Conservation (phyloP, 2,888 invertebrate species). For the Dinocampus coccinellae region DNA sequence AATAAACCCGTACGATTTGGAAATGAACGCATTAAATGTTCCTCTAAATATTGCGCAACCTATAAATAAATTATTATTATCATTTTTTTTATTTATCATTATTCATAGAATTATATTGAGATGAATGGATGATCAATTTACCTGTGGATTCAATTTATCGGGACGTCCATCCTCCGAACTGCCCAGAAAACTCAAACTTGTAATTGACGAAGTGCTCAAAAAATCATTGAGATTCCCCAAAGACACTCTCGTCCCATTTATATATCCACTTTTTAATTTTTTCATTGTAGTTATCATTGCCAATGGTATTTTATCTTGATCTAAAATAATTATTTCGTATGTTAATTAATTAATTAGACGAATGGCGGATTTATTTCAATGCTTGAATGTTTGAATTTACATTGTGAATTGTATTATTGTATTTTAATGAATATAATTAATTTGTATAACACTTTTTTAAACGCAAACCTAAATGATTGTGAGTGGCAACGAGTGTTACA, state of each 20-base stretch:
- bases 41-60: slow-evolving; percentile 89
- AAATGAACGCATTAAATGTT: slow-evolving; percentile 85
- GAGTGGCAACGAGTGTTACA: slow-evolving; percentile 89
- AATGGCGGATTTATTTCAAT: neutral
- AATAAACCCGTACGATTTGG: slow-evolving; percentile 80
- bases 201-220: slow-evolving; percentile 96
- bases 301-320: slow-evolving; percentile 91
- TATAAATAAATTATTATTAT: too few relatives aligned
- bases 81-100: neutral
- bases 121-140: slow-evolving; percentile 40
- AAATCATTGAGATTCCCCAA: slow-evolving; percentile 96
- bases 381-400: neutral
- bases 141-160: slow-evolving; percentile 73
- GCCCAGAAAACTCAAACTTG: slow-evolving; percentile 94
- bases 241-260: slow-evolving; percentile 97
- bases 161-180: slow-evolving; percentile 94
- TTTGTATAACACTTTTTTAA: neutral
- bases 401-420: too few relatives aligned
- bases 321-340: slow-evolving; percentile 69
- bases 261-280: slow-evolving; percentile 97
- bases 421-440: too few relatives aligned
- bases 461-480: slow-evolving; percentile 84
- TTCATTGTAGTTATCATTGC: slow-evolving; percentile 98
- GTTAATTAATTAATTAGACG: neutral
- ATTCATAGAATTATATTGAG: neutral